A percentile compares a stretch with the other conserved stretches of the same genome.
Evolutionary conservation across 2,797 vertebrate genomes (phyloP).

Genomic region (Crocodylus rhombifer): DNA sequence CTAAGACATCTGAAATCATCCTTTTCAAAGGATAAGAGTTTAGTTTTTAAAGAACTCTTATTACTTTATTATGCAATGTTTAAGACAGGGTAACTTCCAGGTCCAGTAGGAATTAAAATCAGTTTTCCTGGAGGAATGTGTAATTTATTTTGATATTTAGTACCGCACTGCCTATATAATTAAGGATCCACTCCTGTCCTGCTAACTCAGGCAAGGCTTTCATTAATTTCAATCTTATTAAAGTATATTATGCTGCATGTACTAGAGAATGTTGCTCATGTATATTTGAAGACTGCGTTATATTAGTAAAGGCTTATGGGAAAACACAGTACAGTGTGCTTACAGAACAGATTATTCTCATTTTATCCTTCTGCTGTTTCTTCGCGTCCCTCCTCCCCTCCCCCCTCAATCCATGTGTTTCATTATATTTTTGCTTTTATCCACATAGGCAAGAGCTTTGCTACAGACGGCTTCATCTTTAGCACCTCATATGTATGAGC

Average conservation of each 20-base stretch:
- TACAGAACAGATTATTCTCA: not conserved
- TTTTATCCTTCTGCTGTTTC: not conserved
- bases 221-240: not conserved
- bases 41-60: not conserved
- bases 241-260: not conserved
- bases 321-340: not conserved
- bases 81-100: not conserved
- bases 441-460: slow-evolving; percentile 91
- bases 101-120: not conserved
- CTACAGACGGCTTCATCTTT: slow-evolving; percentile 93
- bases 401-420: not conserved
- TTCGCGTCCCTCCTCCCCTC: too few species aligned
- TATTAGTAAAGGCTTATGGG: not conserved
- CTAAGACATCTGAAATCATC: not conserved
- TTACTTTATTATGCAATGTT: not conserved
- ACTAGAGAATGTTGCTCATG: not conserved
- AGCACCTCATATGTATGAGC: slow-evolving; percentile 95
- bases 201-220: not conserved
- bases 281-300: not conserved
- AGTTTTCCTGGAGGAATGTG: not conserved
- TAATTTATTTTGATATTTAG: not conserved
- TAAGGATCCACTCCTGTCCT: not conserved
- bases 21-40: not conserved
- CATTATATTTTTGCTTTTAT: not conserved
- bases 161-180: not conserved